phyloP scores from a whole-genome alignment of 1,140 invertebrate genomes.

The Leguminivora glycinivorella region DNA sequence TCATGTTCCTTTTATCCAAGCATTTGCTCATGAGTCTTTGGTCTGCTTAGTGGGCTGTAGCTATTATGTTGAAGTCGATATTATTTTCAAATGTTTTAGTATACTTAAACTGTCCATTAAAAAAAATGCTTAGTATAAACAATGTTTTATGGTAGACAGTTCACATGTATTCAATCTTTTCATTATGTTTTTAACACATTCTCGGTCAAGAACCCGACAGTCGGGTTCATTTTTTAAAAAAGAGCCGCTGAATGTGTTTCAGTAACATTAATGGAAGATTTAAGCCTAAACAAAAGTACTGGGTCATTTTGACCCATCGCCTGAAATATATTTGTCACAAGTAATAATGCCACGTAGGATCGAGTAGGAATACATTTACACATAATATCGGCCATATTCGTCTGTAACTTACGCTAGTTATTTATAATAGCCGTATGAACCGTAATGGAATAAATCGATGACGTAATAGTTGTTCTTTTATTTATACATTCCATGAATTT shows the following conservation, averaged over 20 bases:
- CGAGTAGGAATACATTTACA: conserved; percentile 19
- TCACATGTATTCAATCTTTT: too few species aligned
- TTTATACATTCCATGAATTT: not conserved
- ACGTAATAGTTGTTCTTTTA: conserved; percentile 1
- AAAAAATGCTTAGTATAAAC: not conserved
- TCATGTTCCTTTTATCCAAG: too few species aligned
- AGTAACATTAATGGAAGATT: not conserved
- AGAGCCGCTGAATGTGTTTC: too few species aligned
- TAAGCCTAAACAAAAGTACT: not conserved
- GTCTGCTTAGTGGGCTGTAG: too few species aligned
- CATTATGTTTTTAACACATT: too few species aligned
- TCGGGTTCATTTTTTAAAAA: too few species aligned
- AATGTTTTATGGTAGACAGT: not conserved
- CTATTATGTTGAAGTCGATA: too few species aligned
- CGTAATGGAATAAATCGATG: conserved; percentile 23
- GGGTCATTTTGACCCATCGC: not conserved
- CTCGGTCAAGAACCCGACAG: too few species aligned
- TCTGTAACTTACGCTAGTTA: conserved; percentile 22
- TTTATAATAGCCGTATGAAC: conserved; percentile 16
- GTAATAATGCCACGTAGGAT: not conserved
- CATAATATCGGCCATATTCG: conserved; percentile 22
- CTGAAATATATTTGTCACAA: conserved; percentile 8
- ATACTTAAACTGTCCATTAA: not conserved
- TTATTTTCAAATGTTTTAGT: not conserved
- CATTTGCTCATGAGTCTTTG: too few species aligned